Base-by-base conservation (phyloP, 2,113 vertebrate species). In the Nesoenas mayeri region DNA sequence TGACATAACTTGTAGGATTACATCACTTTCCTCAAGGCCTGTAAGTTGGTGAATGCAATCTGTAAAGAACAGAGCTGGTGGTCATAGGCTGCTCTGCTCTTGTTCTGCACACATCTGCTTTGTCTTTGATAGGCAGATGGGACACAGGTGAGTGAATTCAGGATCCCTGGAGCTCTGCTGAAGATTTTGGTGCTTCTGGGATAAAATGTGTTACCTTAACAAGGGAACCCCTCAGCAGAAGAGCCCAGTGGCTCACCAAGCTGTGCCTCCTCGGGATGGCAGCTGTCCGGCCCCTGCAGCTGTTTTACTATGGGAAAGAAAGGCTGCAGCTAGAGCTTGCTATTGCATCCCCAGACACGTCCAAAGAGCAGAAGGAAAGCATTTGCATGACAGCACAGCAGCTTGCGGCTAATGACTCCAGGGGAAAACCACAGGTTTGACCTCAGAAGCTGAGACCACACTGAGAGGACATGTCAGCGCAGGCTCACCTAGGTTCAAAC, bases 21-120 rank as follows among this genome's bases (percentile, higher is more conserved):
- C 15, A 22, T 2, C 2, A 15, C 34, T 58, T 74, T 10, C 31
- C 19, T 14, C 0, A 0, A 65, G 21, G 18, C 47, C 47, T 3
- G 4, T 31, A 51, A 5, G 25, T 9, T 44, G 66, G 32, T 38
- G 75, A 84, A 47, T 0, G 3, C 18, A 56, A 24, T 8, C 16
- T 34, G 67, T 26, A 22, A 74, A 77, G 47, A 83, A 7, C 18
- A 60, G 32, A 42, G 17, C 22, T 88, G 60, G 42, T 44, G 69
- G 44, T 28, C 38, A 12, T 10, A 28, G 53, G 10, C 4, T 66
- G 54, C 19, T 69, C 40, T 93, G 65, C 7, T 25, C 20, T 70
- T 64, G 44, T 36, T 50, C 22, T 71, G 48, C 38, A 81, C 42
- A 69, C 28, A 48, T 7, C 42, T 88, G 21, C 11, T 94, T 81